Percentiles rank a stretch among this genome's conserved stretches.
Evolutionary conservation across 2,888 invertebrate genomes (phyloP).

Genomic region (Scotopteryx bipunctaria): DNA sequence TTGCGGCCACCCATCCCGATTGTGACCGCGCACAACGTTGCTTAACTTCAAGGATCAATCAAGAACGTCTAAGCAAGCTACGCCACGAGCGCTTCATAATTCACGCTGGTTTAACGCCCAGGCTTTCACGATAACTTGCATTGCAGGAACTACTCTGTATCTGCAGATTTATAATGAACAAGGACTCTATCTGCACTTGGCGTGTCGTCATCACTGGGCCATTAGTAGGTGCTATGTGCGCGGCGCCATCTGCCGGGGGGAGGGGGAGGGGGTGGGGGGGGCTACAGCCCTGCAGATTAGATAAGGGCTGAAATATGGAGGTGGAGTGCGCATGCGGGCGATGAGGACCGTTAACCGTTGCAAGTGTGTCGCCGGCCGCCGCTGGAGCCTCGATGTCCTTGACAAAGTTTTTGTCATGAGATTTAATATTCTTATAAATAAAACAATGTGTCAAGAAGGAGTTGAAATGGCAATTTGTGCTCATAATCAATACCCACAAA

Average conservation of each 20-base stretch:
- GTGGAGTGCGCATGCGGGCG: conserved; percentile 19
- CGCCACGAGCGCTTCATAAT: too few relatives aligned
- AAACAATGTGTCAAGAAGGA: too few relatives aligned
- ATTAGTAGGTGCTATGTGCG: conserved; percentile 38
- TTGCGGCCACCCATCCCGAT: too few relatives aligned
- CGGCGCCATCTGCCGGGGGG: conserved; percentile 18
- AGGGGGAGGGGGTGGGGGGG: conserved; percentile 8
- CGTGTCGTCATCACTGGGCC: conserved; percentile 41
- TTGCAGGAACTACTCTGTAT: too few relatives aligned
- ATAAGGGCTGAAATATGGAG: conserved; percentile 43
- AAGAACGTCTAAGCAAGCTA: too few relatives aligned
- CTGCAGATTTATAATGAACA: background rate
- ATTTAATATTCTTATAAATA: too few relatives aligned
- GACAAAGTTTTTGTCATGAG: background rate
- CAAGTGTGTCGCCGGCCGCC: background rate
- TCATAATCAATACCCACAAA: too few relatives aligned
- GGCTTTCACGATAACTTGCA: too few relatives aligned
- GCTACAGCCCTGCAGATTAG: conserved; percentile 35
- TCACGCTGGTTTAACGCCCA: too few relatives aligned
- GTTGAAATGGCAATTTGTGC: too few relatives aligned
- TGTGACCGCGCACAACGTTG: too few relatives aligned
- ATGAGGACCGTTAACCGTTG: conserved; percentile 12
- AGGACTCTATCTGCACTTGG: conserved; percentile 14
- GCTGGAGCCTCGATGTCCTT: background rate
- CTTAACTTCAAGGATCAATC: too few relatives aligned